These are phyloP conservation scores for Charaxes varanes DNA, from an alignment of 1,140 invertebrate genomes.

Conservation along the genomic window DNA sequence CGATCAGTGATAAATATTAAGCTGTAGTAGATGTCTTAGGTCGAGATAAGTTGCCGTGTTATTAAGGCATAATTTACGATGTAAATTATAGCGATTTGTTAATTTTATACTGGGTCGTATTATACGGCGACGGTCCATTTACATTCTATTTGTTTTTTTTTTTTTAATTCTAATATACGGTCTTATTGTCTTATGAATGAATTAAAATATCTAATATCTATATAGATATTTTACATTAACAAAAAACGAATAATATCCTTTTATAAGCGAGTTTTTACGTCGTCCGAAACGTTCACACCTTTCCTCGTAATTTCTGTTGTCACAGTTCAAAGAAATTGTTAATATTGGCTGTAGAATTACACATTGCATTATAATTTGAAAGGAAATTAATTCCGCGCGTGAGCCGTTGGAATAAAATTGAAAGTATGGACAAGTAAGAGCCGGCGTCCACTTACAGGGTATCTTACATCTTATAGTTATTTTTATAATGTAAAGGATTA, in stretches of 20 bases:
- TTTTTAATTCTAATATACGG: not conserved
- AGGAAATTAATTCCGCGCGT: conserved; percentile 19
- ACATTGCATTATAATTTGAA: conserved; percentile 23
- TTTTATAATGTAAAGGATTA: too few species aligned
- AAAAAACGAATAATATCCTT: not conserved
- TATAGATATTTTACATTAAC: not conserved
- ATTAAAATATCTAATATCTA: not conserved
- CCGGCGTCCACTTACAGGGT: too few species aligned
- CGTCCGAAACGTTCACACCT: conserved; percentile 11
- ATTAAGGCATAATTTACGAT: conserved; percentile 64
- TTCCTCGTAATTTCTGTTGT: conserved; percentile 11
- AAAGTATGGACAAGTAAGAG: too few species aligned
- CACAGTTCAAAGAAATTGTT: conserved; percentile 17
- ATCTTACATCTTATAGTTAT: too few species aligned
- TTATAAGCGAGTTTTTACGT: not conserved
- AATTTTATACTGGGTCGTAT: conserved; percentile 49
- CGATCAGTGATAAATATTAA: not conserved
- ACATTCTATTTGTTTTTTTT: conserved; percentile 9
- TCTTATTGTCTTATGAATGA: not conserved
- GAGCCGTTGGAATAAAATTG: conserved; percentile 16
- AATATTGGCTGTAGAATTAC: conserved; percentile 16
- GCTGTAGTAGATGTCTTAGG: conserved; percentile 46
- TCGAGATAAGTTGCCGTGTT: conserved; percentile 56
- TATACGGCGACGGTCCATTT: conserved; percentile 40
- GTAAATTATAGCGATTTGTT: conserved; percentile 65